Base-by-base conservation (phyloP, 2,113 vertebrate genomes). In the Nyctereutes procyonoides region DNA sequence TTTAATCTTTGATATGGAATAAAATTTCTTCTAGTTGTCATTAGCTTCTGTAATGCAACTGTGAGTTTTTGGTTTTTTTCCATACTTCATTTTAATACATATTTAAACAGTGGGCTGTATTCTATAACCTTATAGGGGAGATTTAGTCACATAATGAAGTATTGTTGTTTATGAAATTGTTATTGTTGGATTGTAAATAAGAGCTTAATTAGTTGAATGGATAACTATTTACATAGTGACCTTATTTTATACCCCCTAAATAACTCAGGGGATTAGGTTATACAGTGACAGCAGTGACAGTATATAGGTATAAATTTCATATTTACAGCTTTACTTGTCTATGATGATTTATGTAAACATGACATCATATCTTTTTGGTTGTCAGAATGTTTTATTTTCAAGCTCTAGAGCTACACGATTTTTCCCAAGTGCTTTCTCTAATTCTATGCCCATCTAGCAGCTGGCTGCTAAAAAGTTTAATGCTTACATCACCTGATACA, bases 1-100 rank as follows among this genome's bases (percentile, higher is more conserved):
- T 97, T 97, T 86, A 82, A 69, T 98, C 98, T 95, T 95, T 84
- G 17, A 97, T 96, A 90, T 58, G 80, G 83, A 94, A 96, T 96
- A 90, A 76, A 24, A 1, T 95, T 92, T 97, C 79, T 95, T 94
- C 38, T 85, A 60, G 74, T 56, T 97, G 43, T 95, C 53, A 16
- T 94, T 97, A 96, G 89, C n/a, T 97, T 88, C 58, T 89, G 3
- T 97, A 97, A 90, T 97, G 65, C 7, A 93, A 24, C 62, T 97
- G 56, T 76, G 89, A 73, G 35, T 81, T 51, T 93, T 0, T 38
- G 20, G 7, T 95, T 80, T 67, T 95, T 58, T 73, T 32, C 60
- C 60, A 10, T 28, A 65, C 17, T 14, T 71, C 9, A 76, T 83
- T 95, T 55, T 87, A 97, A 4, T 69, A 67, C 12, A 8, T 24